Percentiles rank a stretch among this genome's conserved stretches.
phyloP scores from a whole-genome alignment of 2,888 invertebrate genomes.

The Xylocampa areola region DNA sequence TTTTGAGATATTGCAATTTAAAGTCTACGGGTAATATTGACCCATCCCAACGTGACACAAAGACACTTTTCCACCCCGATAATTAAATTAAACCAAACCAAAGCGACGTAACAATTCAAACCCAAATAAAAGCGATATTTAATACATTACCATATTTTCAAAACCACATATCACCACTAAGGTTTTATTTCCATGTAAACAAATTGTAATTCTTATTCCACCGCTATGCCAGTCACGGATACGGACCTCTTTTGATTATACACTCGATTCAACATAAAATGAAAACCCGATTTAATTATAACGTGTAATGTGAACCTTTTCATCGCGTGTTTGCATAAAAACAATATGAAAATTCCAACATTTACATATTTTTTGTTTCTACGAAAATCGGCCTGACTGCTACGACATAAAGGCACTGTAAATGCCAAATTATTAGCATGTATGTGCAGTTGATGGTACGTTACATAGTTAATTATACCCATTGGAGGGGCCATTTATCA shows the following conservation, averaged over 20 bases:
- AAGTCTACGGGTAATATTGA: no score
- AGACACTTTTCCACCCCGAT: no score
- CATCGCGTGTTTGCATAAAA: conserved; percentile 40
- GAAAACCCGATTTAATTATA: conserved; percentile 46
- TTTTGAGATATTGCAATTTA: no score
- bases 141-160: not conserved
- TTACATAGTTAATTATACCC: not conserved
- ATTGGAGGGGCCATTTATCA: not conserved
- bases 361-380: conserved; percentile 33
- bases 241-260: conserved; percentile 34
- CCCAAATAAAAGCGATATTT: not conserved
- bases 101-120: not conserved
- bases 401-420: no score
- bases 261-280: conserved; percentile 50
- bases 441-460: not conserved
- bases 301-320: conserved; percentile 37
- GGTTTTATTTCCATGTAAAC: conserved; percentile 4
- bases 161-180: not conserved
- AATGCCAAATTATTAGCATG: no score
- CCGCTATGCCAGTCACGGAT: conserved; percentile 23
- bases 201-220: conserved; percentile 29
- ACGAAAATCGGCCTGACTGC: no score
- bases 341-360: conserved; percentile 24
- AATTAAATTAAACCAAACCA: not conserved
- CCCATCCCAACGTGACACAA: no score